A percentile compares a stretch with the other conserved stretches of the same genome.
phyloP scores from a whole-genome alignment of 2,888 invertebrate species.

The Sympetrum striolatum region DNA sequence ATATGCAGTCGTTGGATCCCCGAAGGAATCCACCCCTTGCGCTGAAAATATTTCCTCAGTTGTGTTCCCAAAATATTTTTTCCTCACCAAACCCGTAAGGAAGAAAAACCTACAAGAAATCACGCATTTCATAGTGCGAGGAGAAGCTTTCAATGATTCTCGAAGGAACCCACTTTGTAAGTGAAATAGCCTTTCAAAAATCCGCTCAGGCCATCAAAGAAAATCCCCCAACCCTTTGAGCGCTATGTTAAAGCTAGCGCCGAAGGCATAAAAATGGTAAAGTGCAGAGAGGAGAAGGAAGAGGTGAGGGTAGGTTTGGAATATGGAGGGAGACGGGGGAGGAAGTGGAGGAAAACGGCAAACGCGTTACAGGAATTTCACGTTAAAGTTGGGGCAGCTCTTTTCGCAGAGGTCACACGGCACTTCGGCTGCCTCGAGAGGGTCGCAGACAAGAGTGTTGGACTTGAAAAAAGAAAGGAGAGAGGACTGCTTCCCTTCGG shows the following conservation, averaged over 20 bases:
- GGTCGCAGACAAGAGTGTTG: not conserved
- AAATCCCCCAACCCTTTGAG: slow-evolving; percentile 7
- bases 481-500: not conserved
- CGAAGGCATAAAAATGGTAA: slow-evolving; percentile 3
- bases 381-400: slow-evolving; percentile 29
- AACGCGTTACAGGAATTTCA: slow-evolving; percentile 8
- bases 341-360: not conserved
- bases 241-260: slow-evolving; percentile 18
- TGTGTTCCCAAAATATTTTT: not conserved
- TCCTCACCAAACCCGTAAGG: not conserved
- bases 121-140: slow-evolving; percentile 11
- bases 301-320: not conserved
- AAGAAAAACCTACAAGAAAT: not conserved
- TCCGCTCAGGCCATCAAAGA: slow-evolving; percentile 13
- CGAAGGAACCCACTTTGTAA: slow-evolving; percentile 21
- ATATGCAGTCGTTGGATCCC: too few relatives aligned
- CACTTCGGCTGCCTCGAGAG: not conserved
- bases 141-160: not conserved
- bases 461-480: not conserved
- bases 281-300: not conserved
- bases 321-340: not conserved
- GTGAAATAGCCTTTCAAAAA: not conserved
- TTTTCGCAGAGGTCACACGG: slow-evolving; percentile 20
- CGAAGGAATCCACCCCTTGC: too few relatives aligned
- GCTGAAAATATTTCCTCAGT: not conserved